Evolutionary conservation across 2,113 vertebrate genomes (phyloP), one percentile per base, ranked within the genome.

Genomic region (Sarotherodon lohbergeri): DNA sequence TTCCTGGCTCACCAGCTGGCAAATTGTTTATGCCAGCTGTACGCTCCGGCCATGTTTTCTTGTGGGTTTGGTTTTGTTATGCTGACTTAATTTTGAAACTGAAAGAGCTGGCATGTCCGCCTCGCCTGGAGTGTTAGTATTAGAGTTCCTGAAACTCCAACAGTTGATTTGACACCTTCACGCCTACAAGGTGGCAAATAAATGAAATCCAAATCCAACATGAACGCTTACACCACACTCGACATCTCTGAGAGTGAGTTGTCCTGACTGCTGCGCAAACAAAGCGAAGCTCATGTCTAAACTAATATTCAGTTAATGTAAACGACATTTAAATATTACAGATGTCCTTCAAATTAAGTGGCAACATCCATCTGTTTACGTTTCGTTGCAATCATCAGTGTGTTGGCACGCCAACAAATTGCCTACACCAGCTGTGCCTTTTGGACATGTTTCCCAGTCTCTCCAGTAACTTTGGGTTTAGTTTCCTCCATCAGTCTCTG

Each of bases 21-120:
- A 55, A 27, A 79, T 48, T 76, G 71, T 34, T 32, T 61, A 4
- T 9, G 19, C 80, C 90, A 87, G 57, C 83, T 92, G 90, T 85
- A 56, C 79, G 39, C 80, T 80, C 80, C 46, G 63, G 57, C 43
- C 78, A 46, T 50, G 73, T 63, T 84, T 83, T 71, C 9, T 36
- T 17, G 4, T 24, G 82, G 63, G 34, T 80, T 92, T 73, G 82
- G 87, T 88, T 94, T 92, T 63, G 63, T 24, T 83, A 82, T 80
- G 34, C 83, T 86, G 80, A 59, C 82, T 86, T 89, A 27, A 88
- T 86, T 85, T 82, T 88, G 86, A 88, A 91, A 94, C 85, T 9
- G 7, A 73, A 87, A 54, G n/a, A 88, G 63, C 22, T 32, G 55
- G 19, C 4, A 68, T 55, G 56, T 88, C 83, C 84, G 57, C 80